These are phyloP conservation scores for Alca torda DNA, from an alignment of 2,797 vertebrate genomes.

Conservation along the genomic window DNA sequence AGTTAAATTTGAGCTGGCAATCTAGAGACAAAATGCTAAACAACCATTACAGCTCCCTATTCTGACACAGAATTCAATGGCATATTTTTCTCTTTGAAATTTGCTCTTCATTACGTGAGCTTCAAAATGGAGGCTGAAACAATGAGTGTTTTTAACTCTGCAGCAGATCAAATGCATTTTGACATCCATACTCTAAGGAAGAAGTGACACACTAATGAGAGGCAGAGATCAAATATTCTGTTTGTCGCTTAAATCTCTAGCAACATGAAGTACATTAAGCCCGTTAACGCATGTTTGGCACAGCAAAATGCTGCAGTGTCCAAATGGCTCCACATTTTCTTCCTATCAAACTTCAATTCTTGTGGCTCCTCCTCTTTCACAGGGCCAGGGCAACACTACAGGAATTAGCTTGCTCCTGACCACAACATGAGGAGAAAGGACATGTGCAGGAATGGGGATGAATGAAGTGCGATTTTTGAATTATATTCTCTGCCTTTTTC, in stretches of 20 bases:
- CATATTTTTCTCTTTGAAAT: background rate
- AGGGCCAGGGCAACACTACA: background rate
- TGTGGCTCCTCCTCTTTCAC: background rate
- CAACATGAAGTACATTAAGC: background rate
- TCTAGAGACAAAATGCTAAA: background rate
- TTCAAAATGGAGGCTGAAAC: slow-evolving; percentile 4
- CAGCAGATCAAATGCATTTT: slow-evolving; percentile 18
- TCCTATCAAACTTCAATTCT: background rate
- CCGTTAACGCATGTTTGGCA: background rate
- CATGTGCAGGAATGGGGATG: background rate
- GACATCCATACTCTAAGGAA: background rate
- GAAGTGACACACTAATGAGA: slow-evolving; percentile 5
- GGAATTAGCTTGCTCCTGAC: background rate
- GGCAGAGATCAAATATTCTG: background rate
- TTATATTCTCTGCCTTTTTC: background rate
- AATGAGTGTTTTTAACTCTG: background rate
- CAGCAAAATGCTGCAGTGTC: background rate
- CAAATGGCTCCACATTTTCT: background rate
- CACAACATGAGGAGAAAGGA: background rate
- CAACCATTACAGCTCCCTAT: background rate
- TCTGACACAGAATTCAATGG: background rate
- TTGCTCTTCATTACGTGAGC: slow-evolving; percentile 12
- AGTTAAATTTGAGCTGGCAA: background rate
- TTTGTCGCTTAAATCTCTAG: background rate
- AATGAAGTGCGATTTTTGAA: background rate